Conservation (phyloP, 1,140 invertebrate genomes). For the Cotesia typhae region DNA sequence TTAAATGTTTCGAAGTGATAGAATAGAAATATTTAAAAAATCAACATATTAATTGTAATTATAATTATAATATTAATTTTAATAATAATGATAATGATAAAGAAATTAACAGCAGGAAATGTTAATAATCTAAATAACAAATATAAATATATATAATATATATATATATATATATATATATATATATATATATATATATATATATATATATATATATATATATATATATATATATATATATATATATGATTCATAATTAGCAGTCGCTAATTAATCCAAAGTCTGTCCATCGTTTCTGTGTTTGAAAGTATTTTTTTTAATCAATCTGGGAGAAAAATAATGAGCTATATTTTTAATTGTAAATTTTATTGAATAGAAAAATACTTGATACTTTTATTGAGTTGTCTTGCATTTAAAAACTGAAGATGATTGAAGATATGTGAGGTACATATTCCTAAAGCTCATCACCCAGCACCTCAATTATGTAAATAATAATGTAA, state of each 20-base stretch:
- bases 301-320: constrained; percentile 55
- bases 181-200: too few species aligned
- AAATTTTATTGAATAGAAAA: background rate
- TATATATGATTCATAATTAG: too few species aligned
- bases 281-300: constrained; percentile 54
- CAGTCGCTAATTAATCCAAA: constrained; percentile 29
- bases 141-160: too few species aligned
- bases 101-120: background rate
- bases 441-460: too few species aligned
- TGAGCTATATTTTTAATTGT: background rate
- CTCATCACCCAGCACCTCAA: background rate
- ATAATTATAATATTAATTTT: background rate
- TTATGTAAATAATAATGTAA: background rate
- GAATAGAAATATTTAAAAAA: too few species aligned
- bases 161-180: too few species aligned
- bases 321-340: background rate
- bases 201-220: too few species aligned
- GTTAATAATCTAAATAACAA: background rate
- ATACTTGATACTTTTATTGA: background rate
- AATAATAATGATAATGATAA: background rate
- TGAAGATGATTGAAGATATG: too few species aligned
- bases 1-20: background rate
- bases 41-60: background rate
- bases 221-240: too few species aligned
- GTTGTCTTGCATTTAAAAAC: too few species aligned